These are phyloP conservation scores for Euplexia lucipara DNA, from an alignment of 2,888 invertebrate genomes.

Conservation along the genomic window DNA sequence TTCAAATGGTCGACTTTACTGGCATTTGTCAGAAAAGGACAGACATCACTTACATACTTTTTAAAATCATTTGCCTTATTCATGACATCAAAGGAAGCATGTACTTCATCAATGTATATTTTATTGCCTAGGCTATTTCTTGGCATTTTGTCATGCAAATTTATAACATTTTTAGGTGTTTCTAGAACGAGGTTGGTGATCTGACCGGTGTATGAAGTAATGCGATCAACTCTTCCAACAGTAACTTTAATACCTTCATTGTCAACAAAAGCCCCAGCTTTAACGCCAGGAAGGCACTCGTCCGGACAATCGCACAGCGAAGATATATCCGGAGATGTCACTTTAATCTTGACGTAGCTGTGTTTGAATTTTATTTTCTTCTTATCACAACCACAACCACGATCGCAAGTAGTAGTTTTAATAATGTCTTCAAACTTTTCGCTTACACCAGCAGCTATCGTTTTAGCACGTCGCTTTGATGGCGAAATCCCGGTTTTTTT, in stretches of 20 bases:
- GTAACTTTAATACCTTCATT: constrained; percentile 84
- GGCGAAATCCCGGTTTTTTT: constrained; percentile 68
- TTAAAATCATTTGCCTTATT: constrained; percentile 13
- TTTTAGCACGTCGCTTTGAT: constrained; percentile 59
- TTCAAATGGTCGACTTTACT: constrained; percentile 2
- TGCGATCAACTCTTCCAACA: constrained; percentile 78
- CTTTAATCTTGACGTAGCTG: constrained; percentile 83
- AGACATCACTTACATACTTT: background rate
- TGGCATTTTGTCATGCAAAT: constrained; percentile 26
- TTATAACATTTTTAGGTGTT: constrained; percentile 14
- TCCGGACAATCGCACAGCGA: constrained; percentile 81
- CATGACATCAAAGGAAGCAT: background rate
- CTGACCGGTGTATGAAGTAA: constrained; percentile 66
- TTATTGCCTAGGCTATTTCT: constrained; percentile 22
- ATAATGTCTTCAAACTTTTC: constrained; percentile 77
- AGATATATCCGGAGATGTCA: constrained; percentile 83
- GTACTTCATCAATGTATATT: constrained; percentile 11
- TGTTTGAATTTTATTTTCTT: constrained; percentile 85
- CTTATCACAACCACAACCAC: constrained; percentile 82
- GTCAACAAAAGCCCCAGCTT: constrained; percentile 78
- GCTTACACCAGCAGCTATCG: constrained; percentile 55
- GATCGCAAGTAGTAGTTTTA: constrained; percentile 81
- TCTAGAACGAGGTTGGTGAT: constrained; percentile 16
- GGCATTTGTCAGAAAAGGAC: background rate
- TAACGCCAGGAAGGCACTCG: constrained; percentile 80